Evolutionary conservation across 1,140 invertebrate species (phyloP).

Genomic region (Tyrophagus putrescentiae): DNA sequence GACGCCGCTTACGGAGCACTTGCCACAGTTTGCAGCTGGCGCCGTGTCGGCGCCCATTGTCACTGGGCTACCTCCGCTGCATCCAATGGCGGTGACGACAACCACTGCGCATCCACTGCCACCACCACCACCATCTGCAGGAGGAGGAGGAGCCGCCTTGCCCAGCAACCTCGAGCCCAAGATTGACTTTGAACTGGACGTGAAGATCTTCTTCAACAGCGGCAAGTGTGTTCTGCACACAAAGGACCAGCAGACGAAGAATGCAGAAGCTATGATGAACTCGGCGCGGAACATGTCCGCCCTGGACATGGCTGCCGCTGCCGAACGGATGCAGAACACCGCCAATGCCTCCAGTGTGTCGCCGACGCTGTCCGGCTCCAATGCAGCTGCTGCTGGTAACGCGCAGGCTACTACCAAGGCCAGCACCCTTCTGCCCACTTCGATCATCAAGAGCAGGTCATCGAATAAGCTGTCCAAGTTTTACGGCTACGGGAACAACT

Average conservation of each 20-base stretch:
- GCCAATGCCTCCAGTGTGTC: neutral
- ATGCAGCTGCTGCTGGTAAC: neutral
- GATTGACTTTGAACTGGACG: slow-evolving; percentile 88
- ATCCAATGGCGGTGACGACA: no score
- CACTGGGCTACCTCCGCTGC: no score
- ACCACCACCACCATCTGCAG: no score
- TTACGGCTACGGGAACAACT: neutral
- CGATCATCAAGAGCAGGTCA: neutral
- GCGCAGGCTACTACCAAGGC: neutral
- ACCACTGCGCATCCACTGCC: no score
- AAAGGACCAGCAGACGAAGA: slow-evolving; percentile 49
- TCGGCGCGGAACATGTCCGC: slow-evolving; percentile 46
- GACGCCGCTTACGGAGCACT: no score
- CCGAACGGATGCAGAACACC: no score
- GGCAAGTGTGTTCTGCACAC: slow-evolving; percentile 92
- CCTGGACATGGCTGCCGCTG: slow-evolving; percentile 29
- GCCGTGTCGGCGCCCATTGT: no score
- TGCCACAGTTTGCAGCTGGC: no score
- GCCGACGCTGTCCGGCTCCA: neutral
- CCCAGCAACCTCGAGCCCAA: slow-evolving; percentile 88
- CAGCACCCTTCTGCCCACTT: neutral
- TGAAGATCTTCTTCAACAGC: slow-evolving; percentile 89
- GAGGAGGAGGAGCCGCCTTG: no score
- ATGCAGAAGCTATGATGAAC: slow-evolving; percentile 46
- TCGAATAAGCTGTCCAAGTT: neutral